phyloP scores from a whole-genome alignment of 2,888 invertebrate genomes.

The Melinaea marsaeus region DNA sequence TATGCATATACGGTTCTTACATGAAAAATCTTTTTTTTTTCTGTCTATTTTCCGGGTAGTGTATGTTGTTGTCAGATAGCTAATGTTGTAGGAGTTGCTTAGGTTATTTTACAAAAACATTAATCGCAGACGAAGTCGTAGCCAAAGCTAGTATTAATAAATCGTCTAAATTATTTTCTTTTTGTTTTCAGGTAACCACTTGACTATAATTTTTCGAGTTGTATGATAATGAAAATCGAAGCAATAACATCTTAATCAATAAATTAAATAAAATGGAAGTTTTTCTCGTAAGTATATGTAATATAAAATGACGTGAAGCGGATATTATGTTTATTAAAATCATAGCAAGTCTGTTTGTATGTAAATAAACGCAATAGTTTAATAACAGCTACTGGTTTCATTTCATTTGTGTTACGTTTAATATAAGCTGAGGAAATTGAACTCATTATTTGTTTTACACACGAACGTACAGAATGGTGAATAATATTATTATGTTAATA shows the following conservation, averaged over 20 bases:
- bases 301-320: slow-evolving; percentile 1
- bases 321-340: slow-evolving; percentile 2
- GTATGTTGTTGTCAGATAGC: no score
- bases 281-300: not conserved
- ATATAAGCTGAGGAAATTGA: slow-evolving; percentile 5
- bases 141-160: no score
- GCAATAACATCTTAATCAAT: not conserved
- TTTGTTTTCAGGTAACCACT: slow-evolving; percentile 19
- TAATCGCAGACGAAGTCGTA: no score
- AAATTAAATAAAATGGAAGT: no score
- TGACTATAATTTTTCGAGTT: not conserved
- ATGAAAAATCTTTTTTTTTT: no score
- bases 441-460: slow-evolving; percentile 4
- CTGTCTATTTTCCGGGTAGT: no score
- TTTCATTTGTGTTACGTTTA: slow-evolving; percentile 6
- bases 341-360: not conserved
- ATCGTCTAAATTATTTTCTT: slow-evolving; percentile 28
- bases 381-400: slow-evolving; percentile 6
- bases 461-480: not conserved
- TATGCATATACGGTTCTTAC: no score
- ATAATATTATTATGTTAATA: not conserved
- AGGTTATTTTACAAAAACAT: no score
- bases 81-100: no score
- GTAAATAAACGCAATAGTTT: slow-evolving; percentile 2
- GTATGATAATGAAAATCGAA: not conserved